These are phyloP conservation scores for Petrolisthes cinctipes DNA, from an alignment of 2,888 invertebrate genomes.

Conservation along the genomic window DNA sequence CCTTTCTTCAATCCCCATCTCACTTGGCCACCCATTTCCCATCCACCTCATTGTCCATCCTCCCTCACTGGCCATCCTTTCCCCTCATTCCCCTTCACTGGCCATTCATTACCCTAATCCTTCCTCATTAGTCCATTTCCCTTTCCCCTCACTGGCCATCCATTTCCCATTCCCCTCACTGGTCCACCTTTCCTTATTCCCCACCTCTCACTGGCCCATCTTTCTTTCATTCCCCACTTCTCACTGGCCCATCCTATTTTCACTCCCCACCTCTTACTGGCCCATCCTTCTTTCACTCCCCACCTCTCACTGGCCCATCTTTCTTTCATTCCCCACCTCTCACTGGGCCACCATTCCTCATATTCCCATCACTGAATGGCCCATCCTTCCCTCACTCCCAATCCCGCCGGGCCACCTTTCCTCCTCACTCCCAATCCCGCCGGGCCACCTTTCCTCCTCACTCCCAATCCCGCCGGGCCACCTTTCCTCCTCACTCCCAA, in stretches of 20 bases:
- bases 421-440: background rate
- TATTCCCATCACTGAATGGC: background rate
- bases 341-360: background rate
- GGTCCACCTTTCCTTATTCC: background rate
- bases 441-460: too few species aligned
- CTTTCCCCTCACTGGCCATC: background rate
- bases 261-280: background rate
- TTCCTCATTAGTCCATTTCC: background rate
- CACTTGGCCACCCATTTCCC: too few species aligned
- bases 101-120: too few species aligned
- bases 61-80: too few species aligned
- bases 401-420: background rate
- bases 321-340: background rate
- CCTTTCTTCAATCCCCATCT: too few species aligned
- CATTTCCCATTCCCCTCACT: background rate
- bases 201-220: background rate
- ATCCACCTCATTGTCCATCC: too few species aligned
- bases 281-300: background rate
- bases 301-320: background rate
- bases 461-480: too few species aligned
- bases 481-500: too few species aligned
- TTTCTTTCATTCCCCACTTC: background rate
- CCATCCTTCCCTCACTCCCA: background rate
- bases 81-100: too few species aligned
- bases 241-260: background rate